phyloP scores from a whole-genome alignment of 2,888 invertebrate species.

The Listrodromus nycthemerus region DNA sequence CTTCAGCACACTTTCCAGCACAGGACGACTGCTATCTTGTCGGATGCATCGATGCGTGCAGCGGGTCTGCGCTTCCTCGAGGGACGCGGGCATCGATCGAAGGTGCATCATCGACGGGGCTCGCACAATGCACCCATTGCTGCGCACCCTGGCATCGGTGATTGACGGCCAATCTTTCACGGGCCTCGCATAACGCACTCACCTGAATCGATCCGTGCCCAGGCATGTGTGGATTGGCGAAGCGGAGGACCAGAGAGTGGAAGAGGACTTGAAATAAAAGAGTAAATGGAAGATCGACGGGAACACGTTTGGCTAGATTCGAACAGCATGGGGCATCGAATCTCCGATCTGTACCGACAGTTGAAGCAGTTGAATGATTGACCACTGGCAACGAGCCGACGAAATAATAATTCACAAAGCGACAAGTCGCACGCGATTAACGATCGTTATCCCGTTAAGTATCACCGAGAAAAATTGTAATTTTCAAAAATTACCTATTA shows the following conservation, averaged over 20 bases:
- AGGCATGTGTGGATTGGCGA: background rate
- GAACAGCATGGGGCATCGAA: conserved; percentile 70
- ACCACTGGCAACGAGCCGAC: conserved; percentile 9
- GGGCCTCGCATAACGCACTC: conserved; percentile 57
- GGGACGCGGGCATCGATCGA: conserved; percentile 41
- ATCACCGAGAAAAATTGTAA: background rate
- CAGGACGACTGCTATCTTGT: conserved; percentile 39
- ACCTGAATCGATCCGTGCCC: conserved; percentile 1
- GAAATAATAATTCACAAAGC: background rate
- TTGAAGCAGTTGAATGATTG: background rate
- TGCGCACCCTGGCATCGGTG: conserved; percentile 60
- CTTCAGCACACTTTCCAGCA: conserved; percentile 23
- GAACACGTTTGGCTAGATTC: conserved; percentile 75
- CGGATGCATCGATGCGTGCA: conserved; percentile 56
- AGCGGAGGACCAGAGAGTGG: background rate
- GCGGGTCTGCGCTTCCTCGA: conserved; percentile 31
- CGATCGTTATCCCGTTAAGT: background rate
- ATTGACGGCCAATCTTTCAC: conserved; percentile 76
- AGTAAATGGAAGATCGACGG: conserved; percentile 21
- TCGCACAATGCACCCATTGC: conserved; percentile 67
- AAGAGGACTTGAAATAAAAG: conserved; percentile 22
- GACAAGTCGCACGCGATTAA: background rate
- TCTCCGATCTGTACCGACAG: conserved; percentile 60
- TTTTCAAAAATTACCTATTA: background rate
- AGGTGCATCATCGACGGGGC: conserved; percentile 52